These are phyloP conservation scores for Bilobella aurantiaca DNA, from an alignment of 1,140 invertebrate species.

Conservation along the genomic window DNA sequence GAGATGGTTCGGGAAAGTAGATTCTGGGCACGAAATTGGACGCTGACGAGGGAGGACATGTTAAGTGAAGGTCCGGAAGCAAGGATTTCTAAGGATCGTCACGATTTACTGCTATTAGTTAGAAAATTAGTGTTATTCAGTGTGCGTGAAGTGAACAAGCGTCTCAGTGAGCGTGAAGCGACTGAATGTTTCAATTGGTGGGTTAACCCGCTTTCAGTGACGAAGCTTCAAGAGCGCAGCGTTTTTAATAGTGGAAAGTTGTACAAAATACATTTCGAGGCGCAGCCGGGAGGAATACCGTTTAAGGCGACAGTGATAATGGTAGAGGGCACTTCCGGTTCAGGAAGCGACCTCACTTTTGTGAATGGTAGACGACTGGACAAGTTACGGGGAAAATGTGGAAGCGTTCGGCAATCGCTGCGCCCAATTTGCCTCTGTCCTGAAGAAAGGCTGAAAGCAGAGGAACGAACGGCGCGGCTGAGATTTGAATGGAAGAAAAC, in stretches of 20 bases:
- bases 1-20: no score
- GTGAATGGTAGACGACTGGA: background rate
- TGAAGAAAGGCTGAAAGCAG: background rate
- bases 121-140: conserved; percentile 12
- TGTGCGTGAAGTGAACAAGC: conserved; percentile 6
- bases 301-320: background rate
- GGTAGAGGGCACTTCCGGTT: background rate
- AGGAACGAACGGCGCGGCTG: background rate
- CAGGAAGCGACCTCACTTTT: background rate
- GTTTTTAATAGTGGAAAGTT: background rate
- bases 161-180: background rate
- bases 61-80: background rate
- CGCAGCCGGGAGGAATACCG: conserved; percentile 7
- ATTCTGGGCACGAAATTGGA: background rate
- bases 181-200: conserved; percentile 13
- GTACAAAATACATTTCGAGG: background rate
- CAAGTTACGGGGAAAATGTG: background rate
- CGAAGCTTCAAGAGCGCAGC: background rate
- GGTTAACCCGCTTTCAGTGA: conserved; percentile 4
- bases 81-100: background rate
- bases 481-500: background rate
- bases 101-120: conserved; percentile 11
- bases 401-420: background rate
- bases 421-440: background rate
- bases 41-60: background rate